Evolutionary conservation across 2,113 vertebrate genomes (phyloP).

Genomic region (Pluvianellus socialis): DNA sequence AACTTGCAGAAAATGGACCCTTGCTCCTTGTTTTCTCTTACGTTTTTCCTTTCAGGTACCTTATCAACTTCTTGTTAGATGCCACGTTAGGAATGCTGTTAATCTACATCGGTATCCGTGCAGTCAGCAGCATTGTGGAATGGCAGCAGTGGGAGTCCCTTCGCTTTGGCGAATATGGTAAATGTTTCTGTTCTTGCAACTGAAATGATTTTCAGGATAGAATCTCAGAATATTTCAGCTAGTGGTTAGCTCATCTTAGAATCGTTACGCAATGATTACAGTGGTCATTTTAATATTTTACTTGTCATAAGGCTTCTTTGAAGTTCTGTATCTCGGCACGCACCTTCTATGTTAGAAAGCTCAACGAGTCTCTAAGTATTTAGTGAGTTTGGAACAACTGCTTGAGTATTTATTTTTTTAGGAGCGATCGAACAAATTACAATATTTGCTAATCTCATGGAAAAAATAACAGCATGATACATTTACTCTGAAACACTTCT

Average conservation of each 20-base stretch:
- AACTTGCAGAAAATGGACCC: background rate
- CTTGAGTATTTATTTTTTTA: background rate
- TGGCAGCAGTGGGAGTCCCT: constrained; percentile 97
- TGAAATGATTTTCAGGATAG: background rate
- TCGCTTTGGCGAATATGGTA: constrained; percentile 98
- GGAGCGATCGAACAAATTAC: background rate
- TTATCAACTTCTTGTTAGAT: constrained; percentile 97
- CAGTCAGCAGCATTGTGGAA: constrained; percentile 89
- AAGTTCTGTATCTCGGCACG: background rate
- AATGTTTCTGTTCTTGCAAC: constrained; percentile 8
- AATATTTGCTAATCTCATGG: background rate
- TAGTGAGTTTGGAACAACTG: background rate
- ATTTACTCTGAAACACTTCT: background rate
- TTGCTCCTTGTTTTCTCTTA: background rate
- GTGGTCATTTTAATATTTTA: background rate
- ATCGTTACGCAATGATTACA: background rate
- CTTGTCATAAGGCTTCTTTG: background rate
- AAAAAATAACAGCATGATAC: background rate
- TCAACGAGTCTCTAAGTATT: background rate
- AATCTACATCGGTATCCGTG: constrained; percentile 90
- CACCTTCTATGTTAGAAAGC: background rate
- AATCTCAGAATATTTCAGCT: background rate
- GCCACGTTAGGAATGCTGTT: constrained; percentile 96
- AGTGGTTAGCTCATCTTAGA: background rate
- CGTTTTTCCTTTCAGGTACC: constrained; percentile 81